phyloP scores from a whole-genome alignment of 2,113 vertebrate species.

The Cyphotilapia sp. region DNA sequence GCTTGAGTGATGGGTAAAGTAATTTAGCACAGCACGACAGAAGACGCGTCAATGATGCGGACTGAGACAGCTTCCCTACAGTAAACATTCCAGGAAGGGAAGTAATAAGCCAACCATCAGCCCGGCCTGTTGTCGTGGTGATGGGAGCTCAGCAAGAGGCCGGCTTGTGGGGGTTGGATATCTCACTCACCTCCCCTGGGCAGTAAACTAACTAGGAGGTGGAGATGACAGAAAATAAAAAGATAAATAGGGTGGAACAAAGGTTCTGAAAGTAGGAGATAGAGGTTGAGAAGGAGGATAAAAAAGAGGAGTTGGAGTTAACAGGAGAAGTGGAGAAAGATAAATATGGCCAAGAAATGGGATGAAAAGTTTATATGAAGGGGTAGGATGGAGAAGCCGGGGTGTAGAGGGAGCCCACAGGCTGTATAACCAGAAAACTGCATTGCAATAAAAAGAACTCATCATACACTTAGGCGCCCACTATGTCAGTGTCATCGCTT shows the following conservation, averaged over 20 bases:
- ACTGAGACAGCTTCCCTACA: not conserved
- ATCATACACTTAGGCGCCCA: not conserved
- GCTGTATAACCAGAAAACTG: not conserved
- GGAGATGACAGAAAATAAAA: not conserved
- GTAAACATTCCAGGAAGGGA: conserved; percentile 41
- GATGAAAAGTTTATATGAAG: conserved; percentile 17
- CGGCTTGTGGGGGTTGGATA: conserved; percentile 34
- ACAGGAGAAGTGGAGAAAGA: conserved; percentile 15
- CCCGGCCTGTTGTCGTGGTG: conserved; percentile 3
- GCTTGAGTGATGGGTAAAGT: conserved; percentile 37
- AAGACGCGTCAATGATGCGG: not conserved
- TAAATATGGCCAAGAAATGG: conserved; percentile 35
- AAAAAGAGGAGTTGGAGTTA: not conserved
- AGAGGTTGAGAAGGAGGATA: not conserved
- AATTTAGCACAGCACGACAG: conserved; percentile 30
- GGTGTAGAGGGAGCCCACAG: not conserved
- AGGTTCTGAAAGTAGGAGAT: not conserved
- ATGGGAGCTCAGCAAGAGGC: not conserved
- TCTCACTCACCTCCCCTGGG: conserved; percentile 22
- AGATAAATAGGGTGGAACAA: conserved; percentile 24
- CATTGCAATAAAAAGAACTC: conserved; percentile 15
- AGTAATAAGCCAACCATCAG: conserved; percentile 36
- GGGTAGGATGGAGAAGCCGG: not conserved
- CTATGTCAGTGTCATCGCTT: conserved; percentile 12
- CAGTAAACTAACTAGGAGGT: conserved; percentile 31